These are phyloP conservation scores for Xenentodon cancila DNA, from an alignment of 2,797 vertebrate genomes.

Conservation along the genomic window DNA sequence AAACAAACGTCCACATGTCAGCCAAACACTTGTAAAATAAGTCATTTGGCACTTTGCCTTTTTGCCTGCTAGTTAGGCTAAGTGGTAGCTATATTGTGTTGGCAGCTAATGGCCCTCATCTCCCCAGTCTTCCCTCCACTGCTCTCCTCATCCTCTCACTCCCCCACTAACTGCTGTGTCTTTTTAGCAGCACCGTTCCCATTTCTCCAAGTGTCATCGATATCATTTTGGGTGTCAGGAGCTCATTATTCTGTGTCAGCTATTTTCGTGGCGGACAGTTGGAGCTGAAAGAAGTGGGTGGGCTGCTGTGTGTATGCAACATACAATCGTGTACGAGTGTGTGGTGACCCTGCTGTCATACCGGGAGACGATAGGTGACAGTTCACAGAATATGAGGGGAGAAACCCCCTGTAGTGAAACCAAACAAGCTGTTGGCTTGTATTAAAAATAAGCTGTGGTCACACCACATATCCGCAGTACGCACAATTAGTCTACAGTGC, in stretches of 20 bases:
- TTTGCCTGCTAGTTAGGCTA: constrained; percentile 68
- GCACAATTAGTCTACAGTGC: constrained; percentile 31
- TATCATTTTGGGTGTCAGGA: constrained; percentile 79
- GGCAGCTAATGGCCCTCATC: constrained; percentile 75
- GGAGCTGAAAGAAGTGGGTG: constrained; percentile 56
- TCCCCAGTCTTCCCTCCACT: constrained; percentile 59
- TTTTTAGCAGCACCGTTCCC: constrained; percentile 77
- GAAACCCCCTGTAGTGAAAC: constrained; percentile 63
- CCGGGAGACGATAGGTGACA: constrained; percentile 69
- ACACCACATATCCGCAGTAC: constrained; percentile 43
- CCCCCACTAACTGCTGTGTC: constrained; percentile 69
- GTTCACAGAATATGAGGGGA: constrained; percentile 58
- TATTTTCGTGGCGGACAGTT: constrained; percentile 73
- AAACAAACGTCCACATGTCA: constrained; percentile 57
- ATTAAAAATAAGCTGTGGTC: constrained; percentile 77
- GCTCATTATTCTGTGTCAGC: constrained; percentile 83
- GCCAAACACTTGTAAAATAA: constrained; percentile 55
- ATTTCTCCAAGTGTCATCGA: constrained; percentile 76
- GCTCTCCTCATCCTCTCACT: constrained; percentile 59
- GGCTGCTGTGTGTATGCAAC: constrained; percentile 40
- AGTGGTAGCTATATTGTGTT: constrained; percentile 74
- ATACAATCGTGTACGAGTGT: constrained; percentile 41
- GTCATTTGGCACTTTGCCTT: constrained; percentile 68
- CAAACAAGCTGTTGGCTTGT: constrained; percentile 75
- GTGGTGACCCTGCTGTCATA: constrained; percentile 74